Conservation (phyloP, 2,797 vertebrate genomes). For the Lutra lutra region DNA sequence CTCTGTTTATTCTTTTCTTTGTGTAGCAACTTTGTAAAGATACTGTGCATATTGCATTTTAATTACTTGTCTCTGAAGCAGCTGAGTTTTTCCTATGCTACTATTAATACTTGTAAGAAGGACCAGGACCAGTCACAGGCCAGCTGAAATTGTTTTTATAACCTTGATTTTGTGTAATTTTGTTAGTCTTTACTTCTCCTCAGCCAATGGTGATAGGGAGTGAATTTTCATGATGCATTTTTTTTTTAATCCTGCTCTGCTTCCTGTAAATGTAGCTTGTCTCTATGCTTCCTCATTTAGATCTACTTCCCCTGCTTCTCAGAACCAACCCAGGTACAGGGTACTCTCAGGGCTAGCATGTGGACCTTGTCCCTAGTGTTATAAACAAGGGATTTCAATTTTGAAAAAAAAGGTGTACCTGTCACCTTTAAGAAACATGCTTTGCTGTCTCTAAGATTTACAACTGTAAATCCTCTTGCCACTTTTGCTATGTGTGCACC, state of each 20-base stretch:
- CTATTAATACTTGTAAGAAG: neutral
- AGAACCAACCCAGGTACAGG: neutral
- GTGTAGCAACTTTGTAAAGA: neutral
- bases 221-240: neutral
- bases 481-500: neutral
- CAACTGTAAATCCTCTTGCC: neutral
- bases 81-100: neutral
- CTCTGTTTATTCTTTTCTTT: neutral
- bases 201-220: neutral
- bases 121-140: neutral
- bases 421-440: neutral
- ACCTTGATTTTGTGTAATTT: neutral
- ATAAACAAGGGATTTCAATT: neutral
- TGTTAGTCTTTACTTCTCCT: neutral
- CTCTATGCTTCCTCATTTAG: neutral
- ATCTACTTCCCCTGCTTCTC: neutral
- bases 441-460: neutral
- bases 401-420: neutral
- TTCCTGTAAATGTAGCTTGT: neutral
- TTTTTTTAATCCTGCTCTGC: neutral
- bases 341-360: neutral
- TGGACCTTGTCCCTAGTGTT: neutral
- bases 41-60: neutral
- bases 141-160: neutral
- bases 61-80: neutral